A percentile compares a stretch with the other conserved stretches of the same genome.
These are phyloP conservation scores for Uria lomvia DNA, from an alignment of 2,113 vertebrate genomes.

Conservation along the genomic window DNA sequence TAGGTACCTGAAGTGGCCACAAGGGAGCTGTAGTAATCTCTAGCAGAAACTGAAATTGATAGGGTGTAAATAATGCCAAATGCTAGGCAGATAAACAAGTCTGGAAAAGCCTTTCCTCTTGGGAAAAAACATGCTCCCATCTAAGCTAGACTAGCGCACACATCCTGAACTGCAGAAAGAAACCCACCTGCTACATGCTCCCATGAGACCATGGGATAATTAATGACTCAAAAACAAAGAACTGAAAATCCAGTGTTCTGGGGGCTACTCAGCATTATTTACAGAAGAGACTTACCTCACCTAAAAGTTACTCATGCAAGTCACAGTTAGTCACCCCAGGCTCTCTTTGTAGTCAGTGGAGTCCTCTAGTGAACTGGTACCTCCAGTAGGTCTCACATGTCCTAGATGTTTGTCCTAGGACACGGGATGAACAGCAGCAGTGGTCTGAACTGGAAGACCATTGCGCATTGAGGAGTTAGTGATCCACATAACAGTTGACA, in stretches of 20 bases:
- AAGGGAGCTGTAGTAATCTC: neutral
- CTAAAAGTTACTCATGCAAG: neutral
- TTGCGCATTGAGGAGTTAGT: neutral
- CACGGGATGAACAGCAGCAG: neutral
- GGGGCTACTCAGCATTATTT: neutral
- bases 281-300: neutral
- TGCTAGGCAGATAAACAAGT: neutral
- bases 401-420: neutral
- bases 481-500: neutral
- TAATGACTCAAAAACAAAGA: neutral
- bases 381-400: neutral
- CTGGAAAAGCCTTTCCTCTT: neutral
- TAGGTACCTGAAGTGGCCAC: neutral
- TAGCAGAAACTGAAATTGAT: neutral
- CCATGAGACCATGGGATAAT: neutral
- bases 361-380: neutral
- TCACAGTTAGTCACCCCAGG: neutral
- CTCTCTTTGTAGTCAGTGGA: neutral
- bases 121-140: neutral
- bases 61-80: neutral
- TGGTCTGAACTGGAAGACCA: neutral
- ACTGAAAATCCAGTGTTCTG: neutral
- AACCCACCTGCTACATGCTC: neutral
- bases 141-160: neutral
- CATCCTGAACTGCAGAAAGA: neutral